Percentiles rank a stretch among this genome's conserved stretches.
phyloP scores from a whole-genome alignment of 2,797 vertebrate species.

The Myotis pilosus region DNA sequence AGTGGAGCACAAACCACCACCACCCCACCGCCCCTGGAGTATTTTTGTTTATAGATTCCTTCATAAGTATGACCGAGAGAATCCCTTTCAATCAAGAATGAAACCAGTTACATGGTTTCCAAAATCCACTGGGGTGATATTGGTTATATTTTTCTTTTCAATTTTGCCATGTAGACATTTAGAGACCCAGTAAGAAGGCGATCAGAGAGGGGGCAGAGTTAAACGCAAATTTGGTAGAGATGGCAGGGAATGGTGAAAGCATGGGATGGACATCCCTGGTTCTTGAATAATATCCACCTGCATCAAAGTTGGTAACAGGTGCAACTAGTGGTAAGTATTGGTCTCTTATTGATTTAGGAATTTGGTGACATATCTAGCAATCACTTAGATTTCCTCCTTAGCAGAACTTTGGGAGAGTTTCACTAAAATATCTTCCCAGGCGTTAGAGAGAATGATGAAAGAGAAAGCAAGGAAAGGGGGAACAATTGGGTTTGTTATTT shows the following conservation, averaged over 20 bases:
- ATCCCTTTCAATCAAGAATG: neutral
- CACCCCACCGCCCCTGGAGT: neutral
- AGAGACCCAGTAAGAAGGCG: neutral
- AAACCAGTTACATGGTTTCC: neutral
- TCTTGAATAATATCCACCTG: neutral
- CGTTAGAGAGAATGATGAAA: neutral
- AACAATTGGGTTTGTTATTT: neutral
- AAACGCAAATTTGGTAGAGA: neutral
- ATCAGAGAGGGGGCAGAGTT: neutral
- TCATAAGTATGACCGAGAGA: neutral
- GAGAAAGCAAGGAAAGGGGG: neutral
- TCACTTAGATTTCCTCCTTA: neutral
- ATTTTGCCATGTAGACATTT: neutral
- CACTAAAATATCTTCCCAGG: neutral
- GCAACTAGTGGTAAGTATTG: neutral
- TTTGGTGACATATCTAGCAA: neutral
- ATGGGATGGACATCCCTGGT: neutral
- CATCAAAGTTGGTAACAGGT: neutral
- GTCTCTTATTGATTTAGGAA: neutral
- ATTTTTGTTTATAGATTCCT: neutral
- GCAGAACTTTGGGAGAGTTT: neutral
- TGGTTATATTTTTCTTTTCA: neutral
- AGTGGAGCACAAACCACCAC: neutral
- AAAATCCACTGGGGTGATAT: neutral
- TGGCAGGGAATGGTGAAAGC: neutral